phyloP scores from a whole-genome alignment of 2,113 vertebrate genomes.

The Coreoperca whiteheadi region DNA sequence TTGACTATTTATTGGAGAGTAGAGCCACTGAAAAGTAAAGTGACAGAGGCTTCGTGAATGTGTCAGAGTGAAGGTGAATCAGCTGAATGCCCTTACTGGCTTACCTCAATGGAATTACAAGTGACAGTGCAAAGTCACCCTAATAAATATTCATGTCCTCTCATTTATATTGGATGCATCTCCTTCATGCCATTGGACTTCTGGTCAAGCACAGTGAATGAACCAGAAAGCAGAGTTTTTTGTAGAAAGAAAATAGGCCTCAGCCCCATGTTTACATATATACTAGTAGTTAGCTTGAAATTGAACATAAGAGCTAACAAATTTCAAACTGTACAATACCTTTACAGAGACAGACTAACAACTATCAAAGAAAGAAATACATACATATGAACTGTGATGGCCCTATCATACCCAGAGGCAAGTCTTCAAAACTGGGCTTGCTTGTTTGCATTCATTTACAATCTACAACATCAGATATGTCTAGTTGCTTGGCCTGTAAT shows the following conservation, averaged over 20 bases:
- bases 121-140: slow-evolving; percentile 40
- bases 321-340: neutral
- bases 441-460: slow-evolving; percentile 3
- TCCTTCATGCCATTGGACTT: slow-evolving; percentile 20
- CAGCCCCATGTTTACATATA: neutral
- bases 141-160: slow-evolving; percentile 53
- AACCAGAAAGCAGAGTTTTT: slow-evolving; percentile 12
- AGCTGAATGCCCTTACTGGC: neutral
- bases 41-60: slow-evolving; percentile 17
- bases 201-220: neutral
- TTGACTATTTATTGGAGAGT: slow-evolving; percentile 37
- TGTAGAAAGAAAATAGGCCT: neutral
- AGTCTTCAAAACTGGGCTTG: neutral
- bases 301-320: neutral
- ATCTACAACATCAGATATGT: neutral
- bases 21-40: slow-evolving; percentile 16
- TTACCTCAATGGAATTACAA: slow-evolving; percentile 29
- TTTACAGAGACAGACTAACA: neutral
- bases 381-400: neutral
- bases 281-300: neutral
- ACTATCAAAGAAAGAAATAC: slow-evolving; percentile 6
- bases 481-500: slow-evolving; percentile 9
- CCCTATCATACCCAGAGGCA: neutral
- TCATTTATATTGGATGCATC: slow-evolving; percentile 38
- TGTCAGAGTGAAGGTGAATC: slow-evolving; percentile 42